Percentiles rank a stretch among this genome's conserved stretches.
Evolutionary conservation across 2,113 vertebrate species (phyloP).

Genomic region (Carassius auratus): DNA sequence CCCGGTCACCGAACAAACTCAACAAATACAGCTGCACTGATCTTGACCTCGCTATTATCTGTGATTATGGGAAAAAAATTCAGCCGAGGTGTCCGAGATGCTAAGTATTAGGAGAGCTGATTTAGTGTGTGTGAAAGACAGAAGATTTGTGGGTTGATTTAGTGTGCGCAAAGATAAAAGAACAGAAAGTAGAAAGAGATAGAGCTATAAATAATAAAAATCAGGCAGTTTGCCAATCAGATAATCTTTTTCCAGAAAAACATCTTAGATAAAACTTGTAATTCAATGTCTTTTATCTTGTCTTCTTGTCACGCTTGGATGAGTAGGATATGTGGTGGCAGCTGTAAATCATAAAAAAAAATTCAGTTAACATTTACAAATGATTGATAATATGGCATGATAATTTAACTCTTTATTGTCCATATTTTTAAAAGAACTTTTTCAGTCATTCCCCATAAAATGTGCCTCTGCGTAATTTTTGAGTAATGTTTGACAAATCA

Average conservation of each 20-base stretch:
- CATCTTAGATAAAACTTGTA: not conserved
- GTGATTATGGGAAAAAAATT: not conserved
- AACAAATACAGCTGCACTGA: not conserved
- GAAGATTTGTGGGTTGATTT: not conserved
- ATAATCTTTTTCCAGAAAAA: constrained; percentile 2
- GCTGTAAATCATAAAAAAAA: not conserved
- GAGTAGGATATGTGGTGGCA: not conserved
- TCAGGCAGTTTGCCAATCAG: not conserved
- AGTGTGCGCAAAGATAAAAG: not conserved
- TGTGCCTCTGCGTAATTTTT: not conserved
- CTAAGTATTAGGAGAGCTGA: not conserved
- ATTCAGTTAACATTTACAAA: not conserved
- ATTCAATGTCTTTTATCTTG: not conserved
- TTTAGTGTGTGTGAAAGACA: not conserved
- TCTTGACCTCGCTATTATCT: constrained; percentile 18
- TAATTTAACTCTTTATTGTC: not conserved
- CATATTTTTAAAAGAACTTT: not conserved
- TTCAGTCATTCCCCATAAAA: not conserved
- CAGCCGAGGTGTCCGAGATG: not conserved
- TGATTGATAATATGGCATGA: not conserved
- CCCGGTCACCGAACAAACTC: not conserved
- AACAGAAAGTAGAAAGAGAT: not conserved
- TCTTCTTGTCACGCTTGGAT: not conserved
- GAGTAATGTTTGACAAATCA: not conserved
- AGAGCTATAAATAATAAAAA: not conserved